These are phyloP conservation scores for Anoplophora glabripennis DNA, from an alignment of 1,140 invertebrate species.

Conservation along the genomic window DNA sequence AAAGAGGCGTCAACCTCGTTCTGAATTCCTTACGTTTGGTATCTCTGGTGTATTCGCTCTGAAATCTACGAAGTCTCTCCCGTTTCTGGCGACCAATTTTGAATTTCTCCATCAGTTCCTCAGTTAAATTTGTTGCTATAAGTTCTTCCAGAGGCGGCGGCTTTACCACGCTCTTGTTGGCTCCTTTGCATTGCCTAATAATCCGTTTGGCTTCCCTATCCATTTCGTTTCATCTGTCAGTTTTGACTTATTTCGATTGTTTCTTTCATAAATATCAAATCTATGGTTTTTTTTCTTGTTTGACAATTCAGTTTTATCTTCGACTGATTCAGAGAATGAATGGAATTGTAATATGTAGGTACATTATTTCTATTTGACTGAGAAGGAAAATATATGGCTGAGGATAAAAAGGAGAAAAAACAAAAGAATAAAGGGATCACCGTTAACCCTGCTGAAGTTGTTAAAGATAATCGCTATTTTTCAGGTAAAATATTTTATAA, in stretches of 20 bases:
- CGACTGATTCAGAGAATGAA: too few relatives aligned
- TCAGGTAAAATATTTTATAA: conserved; percentile 1
- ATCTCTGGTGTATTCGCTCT: conserved; percentile 30
- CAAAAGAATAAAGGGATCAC: not conserved
- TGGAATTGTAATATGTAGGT: not conserved
- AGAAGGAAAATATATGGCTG: not conserved
- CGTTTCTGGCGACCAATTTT: conserved; percentile 35
- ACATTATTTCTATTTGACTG: too few relatives aligned
- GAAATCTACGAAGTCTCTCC: conserved; percentile 32
- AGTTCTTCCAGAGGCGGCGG: conserved; percentile 27
- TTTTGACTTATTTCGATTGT: not conserved
- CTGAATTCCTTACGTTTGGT: conserved; percentile 39
- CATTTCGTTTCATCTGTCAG: not conserved
- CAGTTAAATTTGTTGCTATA: conserved; percentile 27
- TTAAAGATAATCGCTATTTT: not conserved
- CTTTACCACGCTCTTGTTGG: conserved; percentile 7
- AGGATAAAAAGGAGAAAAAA: not conserved
- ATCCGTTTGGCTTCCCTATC: conserved; percentile 6
- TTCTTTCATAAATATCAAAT: too few relatives aligned
- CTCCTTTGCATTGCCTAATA: conserved; percentile 17
- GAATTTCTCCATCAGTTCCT: conserved; percentile 37
- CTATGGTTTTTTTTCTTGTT: too few relatives aligned
- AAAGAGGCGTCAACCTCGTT: conserved; percentile 31
- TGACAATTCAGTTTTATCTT: too few relatives aligned
- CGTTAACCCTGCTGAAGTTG: not conserved